These are phyloP conservation scores for Nothoprocta perdicaria DNA, from an alignment of 2,113 vertebrate species.

Conservation along the genomic window DNA sequence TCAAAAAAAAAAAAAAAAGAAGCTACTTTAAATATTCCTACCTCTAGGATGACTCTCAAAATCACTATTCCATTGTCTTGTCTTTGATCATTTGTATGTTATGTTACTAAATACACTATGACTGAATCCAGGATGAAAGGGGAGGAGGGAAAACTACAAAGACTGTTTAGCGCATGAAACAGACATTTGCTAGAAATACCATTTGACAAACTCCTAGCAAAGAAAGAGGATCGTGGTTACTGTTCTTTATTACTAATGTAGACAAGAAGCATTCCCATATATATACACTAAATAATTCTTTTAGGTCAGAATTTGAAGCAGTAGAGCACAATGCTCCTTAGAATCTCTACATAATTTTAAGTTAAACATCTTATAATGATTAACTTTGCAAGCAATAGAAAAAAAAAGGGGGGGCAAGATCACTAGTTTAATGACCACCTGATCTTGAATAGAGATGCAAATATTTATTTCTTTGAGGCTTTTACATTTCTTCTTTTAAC, in stretches of 20 bases:
- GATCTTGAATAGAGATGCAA: not conserved
- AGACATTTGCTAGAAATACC: not conserved
- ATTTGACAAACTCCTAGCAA: not conserved
- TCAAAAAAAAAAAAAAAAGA: not conserved
- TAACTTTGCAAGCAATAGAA: not conserved
- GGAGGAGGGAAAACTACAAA: not conserved
- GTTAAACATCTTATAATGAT: not conserved
- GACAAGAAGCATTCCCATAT: not conserved
- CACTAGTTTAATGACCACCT: not conserved
- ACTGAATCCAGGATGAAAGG: not conserved
- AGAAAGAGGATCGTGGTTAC: not conserved
- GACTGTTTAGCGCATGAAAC: not conserved
- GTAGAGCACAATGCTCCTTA: not conserved
- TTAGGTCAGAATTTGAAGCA: not conserved
- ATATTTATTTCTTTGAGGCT: not conserved
- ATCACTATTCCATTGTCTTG: fast-evolving
- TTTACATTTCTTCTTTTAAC: not conserved
- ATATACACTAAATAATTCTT: not conserved
- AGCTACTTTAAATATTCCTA: not conserved
- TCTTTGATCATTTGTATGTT: not conserved
- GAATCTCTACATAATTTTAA: not conserved
- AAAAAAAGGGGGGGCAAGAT: not conserved
- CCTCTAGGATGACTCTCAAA: not conserved
- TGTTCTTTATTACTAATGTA: not conserved
- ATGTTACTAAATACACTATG: not conserved